A percentile compares a stretch with the other conserved stretches of the same genome.
These are phyloP conservation scores for Drosophila robusta DNA, from an alignment of 2,888 invertebrate species.

Conservation along the genomic window DNA sequence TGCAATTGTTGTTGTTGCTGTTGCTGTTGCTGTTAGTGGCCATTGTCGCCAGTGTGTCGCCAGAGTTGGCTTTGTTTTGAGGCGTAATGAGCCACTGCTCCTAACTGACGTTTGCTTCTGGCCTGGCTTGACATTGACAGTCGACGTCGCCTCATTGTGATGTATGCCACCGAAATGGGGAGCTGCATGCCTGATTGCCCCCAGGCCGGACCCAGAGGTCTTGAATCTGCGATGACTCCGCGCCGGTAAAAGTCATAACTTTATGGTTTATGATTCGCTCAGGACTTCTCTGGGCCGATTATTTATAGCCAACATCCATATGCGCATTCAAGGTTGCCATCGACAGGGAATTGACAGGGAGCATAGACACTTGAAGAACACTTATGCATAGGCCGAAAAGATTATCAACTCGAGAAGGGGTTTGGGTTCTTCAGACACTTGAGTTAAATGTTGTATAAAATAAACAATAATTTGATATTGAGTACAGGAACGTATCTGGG, in stretches of 20 bases:
- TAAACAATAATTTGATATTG: neutral
- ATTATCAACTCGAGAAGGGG: conserved; percentile 15
- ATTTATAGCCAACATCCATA: conserved; percentile 35
- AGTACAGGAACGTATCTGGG: neutral
- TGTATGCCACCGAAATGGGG: conserved; percentile 68
- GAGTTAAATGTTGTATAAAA: neutral
- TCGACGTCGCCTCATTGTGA: conserved; percentile 56
- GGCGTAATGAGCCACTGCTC: conserved; percentile 62
- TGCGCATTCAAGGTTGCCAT: conserved; percentile 51
- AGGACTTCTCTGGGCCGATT: conserved; percentile 39
- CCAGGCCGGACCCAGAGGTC: conserved; percentile 11
- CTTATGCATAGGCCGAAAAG: conserved; percentile 5
- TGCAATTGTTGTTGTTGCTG: conserved; percentile 31
- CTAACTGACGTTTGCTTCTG: conserved; percentile 58
- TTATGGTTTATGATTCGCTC: conserved; percentile 57
- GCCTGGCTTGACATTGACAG: conserved; percentile 76
- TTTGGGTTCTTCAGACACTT: conserved; percentile 15
- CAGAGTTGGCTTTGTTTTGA: conserved; percentile 57
- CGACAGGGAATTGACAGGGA: conserved; percentile 15
- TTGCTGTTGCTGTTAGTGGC: conserved; percentile 24
- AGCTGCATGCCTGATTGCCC: conserved; percentile 68
- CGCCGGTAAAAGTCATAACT: conserved; percentile 35
- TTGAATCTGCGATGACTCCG: conserved; percentile 42
- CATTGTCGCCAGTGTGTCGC: conserved; percentile 59
- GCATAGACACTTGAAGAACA: conserved; percentile 30